Evolutionary conservation across 1,140 invertebrate genomes (phyloP).

Genomic region (Mamestra configurata): DNA sequence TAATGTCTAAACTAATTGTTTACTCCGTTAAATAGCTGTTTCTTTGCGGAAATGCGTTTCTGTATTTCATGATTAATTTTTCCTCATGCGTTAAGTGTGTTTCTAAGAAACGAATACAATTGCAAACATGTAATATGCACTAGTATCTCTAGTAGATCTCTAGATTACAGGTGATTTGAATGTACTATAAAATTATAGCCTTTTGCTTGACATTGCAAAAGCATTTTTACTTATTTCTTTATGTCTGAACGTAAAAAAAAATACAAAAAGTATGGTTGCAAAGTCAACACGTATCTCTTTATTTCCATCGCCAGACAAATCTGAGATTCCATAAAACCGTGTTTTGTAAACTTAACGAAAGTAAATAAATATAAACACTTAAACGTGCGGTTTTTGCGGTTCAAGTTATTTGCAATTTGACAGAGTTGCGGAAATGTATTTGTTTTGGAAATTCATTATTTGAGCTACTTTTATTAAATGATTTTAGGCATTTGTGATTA

Average conservation of each 20-base stretch:
- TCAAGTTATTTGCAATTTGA: constrained; percentile 20
- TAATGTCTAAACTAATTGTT: constrained; percentile 38
- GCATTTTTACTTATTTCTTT: too few species aligned
- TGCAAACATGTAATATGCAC: neutral
- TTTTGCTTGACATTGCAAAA: too few species aligned
- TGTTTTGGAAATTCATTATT: neutral
- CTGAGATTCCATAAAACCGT: neutral
- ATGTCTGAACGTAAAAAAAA: too few species aligned
- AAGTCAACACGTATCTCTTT: neutral
- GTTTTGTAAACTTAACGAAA: constrained; percentile 35
- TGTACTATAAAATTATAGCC: too few species aligned
- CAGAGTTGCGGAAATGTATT: neutral
- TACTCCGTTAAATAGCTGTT: constrained; percentile 16
- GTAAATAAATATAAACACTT: neutral
- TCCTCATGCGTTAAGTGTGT: neutral
- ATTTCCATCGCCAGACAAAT: neutral
- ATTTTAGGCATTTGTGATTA: too few species aligned
- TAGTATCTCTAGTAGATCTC: too few species aligned
- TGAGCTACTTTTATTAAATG: too few species aligned
- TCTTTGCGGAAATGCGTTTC: constrained; percentile 37
- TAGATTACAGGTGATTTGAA: too few species aligned
- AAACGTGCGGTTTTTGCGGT: constrained; percentile 24
- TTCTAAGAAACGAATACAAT: neutral
- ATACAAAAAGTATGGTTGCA: neutral
- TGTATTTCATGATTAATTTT: neutral